Percentiles rank a stretch among this genome's conserved stretches.
Evolutionary conservation across 2,797 vertebrate genomes (phyloP).

Genomic region (Crypturellus tataupa): DNA sequence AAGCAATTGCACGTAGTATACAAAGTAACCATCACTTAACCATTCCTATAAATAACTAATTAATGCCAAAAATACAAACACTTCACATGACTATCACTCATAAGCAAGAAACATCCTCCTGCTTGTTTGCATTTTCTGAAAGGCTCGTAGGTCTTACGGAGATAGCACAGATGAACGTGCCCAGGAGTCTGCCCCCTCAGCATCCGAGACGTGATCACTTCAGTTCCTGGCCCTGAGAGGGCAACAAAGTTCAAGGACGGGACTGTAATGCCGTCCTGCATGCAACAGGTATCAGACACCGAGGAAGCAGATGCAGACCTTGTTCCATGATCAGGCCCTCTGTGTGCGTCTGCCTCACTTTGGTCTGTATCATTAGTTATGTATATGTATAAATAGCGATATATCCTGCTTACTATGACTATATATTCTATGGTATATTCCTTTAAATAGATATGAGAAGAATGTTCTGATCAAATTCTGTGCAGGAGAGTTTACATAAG

Average conservation of each 20-base stretch:
- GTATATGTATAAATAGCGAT: no score
- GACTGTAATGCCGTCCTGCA: background rate
- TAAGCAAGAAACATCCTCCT: background rate
- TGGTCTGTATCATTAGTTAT: background rate
- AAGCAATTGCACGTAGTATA: background rate
- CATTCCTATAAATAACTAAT: background rate
- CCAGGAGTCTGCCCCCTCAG: background rate
- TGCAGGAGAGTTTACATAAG: background rate
- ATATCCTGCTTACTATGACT: background rate
- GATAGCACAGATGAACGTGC: background rate
- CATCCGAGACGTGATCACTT: background rate
- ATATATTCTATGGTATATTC: background rate
- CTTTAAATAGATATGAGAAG: background rate
- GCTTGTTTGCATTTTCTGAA: background rate
- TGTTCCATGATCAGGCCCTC: background rate
- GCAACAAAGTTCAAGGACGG: background rate
- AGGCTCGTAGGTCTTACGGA: background rate
- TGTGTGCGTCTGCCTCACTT: background rate
- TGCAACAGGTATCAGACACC: background rate
- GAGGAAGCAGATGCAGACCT: background rate
- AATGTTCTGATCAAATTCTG: background rate
- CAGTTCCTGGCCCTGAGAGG: background rate
- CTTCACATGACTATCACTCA: background rate
- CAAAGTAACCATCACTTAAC: background rate
- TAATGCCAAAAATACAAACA: background rate